Evolutionary conservation across 2,888 invertebrate species (phyloP).

Genomic region (Cantharis lateralis): DNA sequence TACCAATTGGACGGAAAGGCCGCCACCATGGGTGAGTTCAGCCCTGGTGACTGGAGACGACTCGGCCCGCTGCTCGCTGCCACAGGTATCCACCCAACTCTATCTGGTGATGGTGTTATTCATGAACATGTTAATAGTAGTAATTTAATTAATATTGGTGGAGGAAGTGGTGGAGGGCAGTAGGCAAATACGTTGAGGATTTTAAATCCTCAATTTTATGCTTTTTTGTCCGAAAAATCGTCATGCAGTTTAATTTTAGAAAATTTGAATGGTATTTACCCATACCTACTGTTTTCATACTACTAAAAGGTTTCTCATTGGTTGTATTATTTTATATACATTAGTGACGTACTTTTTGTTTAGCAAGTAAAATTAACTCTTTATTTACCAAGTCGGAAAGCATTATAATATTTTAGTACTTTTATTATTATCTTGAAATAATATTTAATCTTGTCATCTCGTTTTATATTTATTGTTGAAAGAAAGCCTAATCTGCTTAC

Average conservation of each 20-base stretch:
- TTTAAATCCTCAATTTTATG: constrained; percentile 19
- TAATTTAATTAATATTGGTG: constrained; percentile 23
- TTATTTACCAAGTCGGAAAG: background rate
- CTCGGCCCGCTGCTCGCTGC: constrained; percentile 57
- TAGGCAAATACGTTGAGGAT: constrained; percentile 43
- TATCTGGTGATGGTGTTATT: constrained; percentile 26
- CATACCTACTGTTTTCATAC: background rate
- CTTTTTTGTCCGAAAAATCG: constrained; percentile 29
- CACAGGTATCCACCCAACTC: constrained; percentile 48
- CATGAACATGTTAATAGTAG: constrained; percentile 15
- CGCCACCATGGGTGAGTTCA: constrained; percentile 71
- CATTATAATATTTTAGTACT: background rate
- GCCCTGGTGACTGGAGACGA: constrained; percentile 60
- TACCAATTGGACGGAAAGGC: constrained; percentile 92
- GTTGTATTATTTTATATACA: background rate
- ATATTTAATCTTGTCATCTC: background rate
- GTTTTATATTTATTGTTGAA: background rate
- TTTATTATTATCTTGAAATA: background rate
- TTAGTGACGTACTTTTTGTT: background rate
- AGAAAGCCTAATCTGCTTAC: background rate
- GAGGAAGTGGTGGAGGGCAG: constrained; percentile 49
- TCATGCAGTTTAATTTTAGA: background rate
- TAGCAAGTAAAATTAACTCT: background rate
- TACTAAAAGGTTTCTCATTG: background rate
- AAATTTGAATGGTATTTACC: background rate